Conservation (phyloP, 2,888 invertebrate genomes). For the Leucophenga montana region DNA sequence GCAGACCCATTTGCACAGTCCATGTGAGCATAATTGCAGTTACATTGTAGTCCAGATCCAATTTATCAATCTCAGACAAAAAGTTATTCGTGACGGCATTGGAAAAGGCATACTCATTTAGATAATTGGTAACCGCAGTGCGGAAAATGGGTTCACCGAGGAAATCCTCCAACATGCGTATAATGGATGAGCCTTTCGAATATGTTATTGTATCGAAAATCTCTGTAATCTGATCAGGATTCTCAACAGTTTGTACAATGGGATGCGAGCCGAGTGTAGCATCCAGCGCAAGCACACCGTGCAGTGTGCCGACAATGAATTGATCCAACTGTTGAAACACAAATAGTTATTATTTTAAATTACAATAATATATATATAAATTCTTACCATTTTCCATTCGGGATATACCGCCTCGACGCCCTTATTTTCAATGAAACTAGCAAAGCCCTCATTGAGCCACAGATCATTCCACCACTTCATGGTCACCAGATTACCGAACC, state of each 20-base stretch:
- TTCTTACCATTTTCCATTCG: slow-evolving; percentile 84
- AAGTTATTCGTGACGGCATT: slow-evolving; percentile 89
- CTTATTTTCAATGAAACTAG: slow-evolving; percentile 90
- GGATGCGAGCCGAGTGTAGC: slow-evolving; percentile 90
- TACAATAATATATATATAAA: background rate
- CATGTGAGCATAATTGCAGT: slow-evolving; percentile 87
- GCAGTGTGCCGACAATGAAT: slow-evolving; percentile 82
- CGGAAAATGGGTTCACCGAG: slow-evolving; percentile 81
- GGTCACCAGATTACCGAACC: slow-evolving; percentile 93
- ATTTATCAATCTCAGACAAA: slow-evolving; percentile 75
- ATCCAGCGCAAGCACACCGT: slow-evolving; percentile 83
- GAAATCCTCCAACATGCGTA: slow-evolving; percentile 91
- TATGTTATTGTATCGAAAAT: slow-evolving; percentile 95
- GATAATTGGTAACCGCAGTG: slow-evolving; percentile 82
- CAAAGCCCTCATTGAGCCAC: slow-evolving; percentile 96
- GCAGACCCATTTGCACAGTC: slow-evolving; percentile 92
- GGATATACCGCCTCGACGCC: slow-evolving; percentile 82
- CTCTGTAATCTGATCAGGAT: slow-evolving; percentile 92
- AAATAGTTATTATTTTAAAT: too few species aligned
- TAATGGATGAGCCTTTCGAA: slow-evolving; percentile 89
- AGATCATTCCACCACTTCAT: slow-evolving; percentile 95
- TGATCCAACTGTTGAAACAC: slow-evolving; percentile 79
- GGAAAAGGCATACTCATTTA: slow-evolving; percentile 80
- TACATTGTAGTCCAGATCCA: slow-evolving; percentile 75
- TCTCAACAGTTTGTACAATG: slow-evolving; percentile 87